Evolutionary conservation across 2,797 vertebrate species (phyloP).

Genomic region (Atherinosoma microstoma): DNA sequence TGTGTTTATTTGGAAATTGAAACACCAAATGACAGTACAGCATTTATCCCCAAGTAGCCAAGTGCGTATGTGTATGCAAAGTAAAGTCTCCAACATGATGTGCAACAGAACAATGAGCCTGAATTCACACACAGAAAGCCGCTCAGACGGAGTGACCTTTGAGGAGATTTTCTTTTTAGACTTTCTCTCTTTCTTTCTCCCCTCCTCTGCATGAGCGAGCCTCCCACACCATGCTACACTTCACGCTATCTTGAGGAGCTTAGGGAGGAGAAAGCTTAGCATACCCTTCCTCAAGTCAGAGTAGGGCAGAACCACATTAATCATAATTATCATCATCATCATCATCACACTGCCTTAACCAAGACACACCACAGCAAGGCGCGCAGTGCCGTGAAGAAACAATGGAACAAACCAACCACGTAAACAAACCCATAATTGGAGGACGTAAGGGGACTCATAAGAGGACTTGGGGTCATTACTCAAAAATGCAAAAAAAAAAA

Average conservation of each 20-base stretch:
- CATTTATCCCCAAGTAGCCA: constrained; percentile 10
- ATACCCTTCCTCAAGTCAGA: constrained; percentile 69
- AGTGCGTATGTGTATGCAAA: constrained; percentile 15
- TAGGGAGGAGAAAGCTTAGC: constrained; percentile 69
- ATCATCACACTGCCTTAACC: constrained; percentile 63
- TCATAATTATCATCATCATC: constrained; percentile 69
- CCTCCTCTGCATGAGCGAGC: constrained; percentile 57
- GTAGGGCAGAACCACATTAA: constrained; percentile 63
- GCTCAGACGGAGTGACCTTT: constrained; percentile 51
- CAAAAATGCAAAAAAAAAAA: constrained; percentile 36
- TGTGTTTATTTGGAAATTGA: constrained; percentile 24
- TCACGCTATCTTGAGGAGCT: constrained; percentile 62
- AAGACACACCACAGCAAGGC: constrained; percentile 61
- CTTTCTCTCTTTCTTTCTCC: constrained; percentile 12
- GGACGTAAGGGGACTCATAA: constrained; percentile 42
- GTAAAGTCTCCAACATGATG: constrained; percentile 11
- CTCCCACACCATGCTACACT: constrained; percentile 67
- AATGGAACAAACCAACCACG: constrained; percentile 59
- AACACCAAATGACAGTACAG: constrained; percentile 11
- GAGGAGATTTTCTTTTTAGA: constrained; percentile 54
- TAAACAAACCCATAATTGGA: constrained; percentile 61
- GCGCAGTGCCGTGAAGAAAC: constrained; percentile 59
- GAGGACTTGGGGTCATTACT: constrained; percentile 30
- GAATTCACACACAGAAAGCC: constrained; percentile 45
- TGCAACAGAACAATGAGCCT: constrained; percentile 24